A percentile compares a stretch with the other conserved stretches of the same genome.
Evolutionary conservation across 2,888 invertebrate species (phyloP).

Genomic region (Drosophila limbata): DNA sequence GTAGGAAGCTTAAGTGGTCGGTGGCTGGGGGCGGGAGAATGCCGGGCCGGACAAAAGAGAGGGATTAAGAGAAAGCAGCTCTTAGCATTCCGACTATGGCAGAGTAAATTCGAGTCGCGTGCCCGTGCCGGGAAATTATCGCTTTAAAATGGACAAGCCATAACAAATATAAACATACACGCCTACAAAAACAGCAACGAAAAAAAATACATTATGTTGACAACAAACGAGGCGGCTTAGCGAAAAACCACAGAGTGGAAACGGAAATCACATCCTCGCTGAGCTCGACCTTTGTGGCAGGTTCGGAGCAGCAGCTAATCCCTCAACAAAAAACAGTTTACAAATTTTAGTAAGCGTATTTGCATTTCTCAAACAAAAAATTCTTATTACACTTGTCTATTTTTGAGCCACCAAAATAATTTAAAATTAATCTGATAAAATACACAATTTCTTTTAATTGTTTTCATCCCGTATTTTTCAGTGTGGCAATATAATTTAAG

Average conservation of each 20-base stretch:
- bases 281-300: background rate
- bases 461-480: too few species aligned
- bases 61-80: constrained; percentile 8
- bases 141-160: constrained; percentile 67
- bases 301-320: background rate
- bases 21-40: background rate
- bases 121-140: constrained; percentile 55
- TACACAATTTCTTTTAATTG: too few species aligned
- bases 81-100: constrained; percentile 1
- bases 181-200: constrained; percentile 19
- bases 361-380: background rate
- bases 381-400: too few species aligned
- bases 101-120: constrained; percentile 34
- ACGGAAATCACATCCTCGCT: constrained; percentile 46
- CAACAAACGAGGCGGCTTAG: constrained; percentile 35
- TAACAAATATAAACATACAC: constrained; percentile 22
- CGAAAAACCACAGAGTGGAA: constrained; percentile 40
- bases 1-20: constrained; percentile 30
- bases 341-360: background rate
- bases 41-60: background rate
- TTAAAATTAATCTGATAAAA: background rate
- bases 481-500: too few species aligned
- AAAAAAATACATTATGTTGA: background rate
- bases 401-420: too few species aligned
- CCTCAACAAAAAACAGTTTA: background rate